phyloP scores from a whole-genome alignment of 2,888 invertebrate species.

The Drosophila percnosoma region DNA sequence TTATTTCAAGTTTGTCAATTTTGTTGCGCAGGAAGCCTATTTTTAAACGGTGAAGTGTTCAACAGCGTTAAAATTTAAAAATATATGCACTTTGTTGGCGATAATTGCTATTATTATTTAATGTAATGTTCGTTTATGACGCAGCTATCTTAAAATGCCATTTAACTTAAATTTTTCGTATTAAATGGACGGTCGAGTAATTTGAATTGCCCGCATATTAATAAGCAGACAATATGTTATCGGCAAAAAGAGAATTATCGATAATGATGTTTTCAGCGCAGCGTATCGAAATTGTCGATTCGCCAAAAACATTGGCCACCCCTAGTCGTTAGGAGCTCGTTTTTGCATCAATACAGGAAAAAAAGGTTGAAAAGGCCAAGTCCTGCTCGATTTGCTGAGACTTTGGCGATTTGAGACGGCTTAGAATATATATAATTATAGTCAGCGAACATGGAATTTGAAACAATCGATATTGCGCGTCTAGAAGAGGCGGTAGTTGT shows the following conservation, averaged over 20 bases:
- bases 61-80: neutral
- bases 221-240: neutral
- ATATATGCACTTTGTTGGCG: neutral
- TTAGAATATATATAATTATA: slow-evolving; percentile 1
- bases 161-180: neutral
- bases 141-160: neutral
- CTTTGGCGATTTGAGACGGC: slow-evolving; percentile 29
- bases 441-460: slow-evolving; percentile 37
- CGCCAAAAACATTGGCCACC: slow-evolving; percentile 29
- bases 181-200: neutral
- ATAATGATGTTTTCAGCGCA: neutral
- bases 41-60: neutral
- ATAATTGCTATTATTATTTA: neutral
- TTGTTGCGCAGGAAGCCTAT: neutral
- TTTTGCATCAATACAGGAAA: slow-evolving; percentile 47
- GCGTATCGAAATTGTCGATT: slow-evolving; percentile 33
- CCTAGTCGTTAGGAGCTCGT: slow-evolving; percentile 41
- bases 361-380: slow-evolving; percentile 39
- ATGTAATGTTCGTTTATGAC: neutral
- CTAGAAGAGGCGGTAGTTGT: slow-evolving; percentile 84
- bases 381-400: slow-evolving; percentile 49
- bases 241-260: slow-evolving; percentile 1
- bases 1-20: too few relatives aligned
- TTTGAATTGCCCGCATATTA: neutral
- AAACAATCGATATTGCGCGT: slow-evolving; percentile 80